A percentile compares a stretch with the other conserved stretches of the same genome.
Evolutionary conservation across 2,888 invertebrate genomes (phyloP).

Genomic region (Nasonovia ribisnigri): DNA sequence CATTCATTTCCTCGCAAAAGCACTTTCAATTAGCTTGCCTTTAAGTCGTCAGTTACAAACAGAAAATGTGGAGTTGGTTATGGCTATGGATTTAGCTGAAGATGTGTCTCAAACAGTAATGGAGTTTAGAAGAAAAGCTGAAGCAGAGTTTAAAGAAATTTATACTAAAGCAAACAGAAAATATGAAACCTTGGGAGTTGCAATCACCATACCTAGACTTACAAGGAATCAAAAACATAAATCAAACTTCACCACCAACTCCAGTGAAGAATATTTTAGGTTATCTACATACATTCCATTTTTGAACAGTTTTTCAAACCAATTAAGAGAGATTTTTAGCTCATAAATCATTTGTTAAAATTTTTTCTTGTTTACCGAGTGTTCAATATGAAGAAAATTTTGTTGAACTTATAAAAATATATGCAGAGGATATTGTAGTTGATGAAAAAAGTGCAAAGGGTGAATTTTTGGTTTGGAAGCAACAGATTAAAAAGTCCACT

Average conservation of each 20-base stretch:
- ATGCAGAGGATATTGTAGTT: too few species aligned
- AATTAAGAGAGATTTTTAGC: too few species aligned
- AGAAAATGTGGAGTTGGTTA: conserved; percentile 24
- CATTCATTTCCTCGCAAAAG: neutral
- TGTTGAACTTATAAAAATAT: too few species aligned
- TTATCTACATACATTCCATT: too few species aligned
- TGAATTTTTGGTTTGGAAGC: too few species aligned
- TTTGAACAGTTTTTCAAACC: too few species aligned
- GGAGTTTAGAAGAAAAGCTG: conserved; percentile 16
- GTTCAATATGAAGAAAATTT: too few species aligned
- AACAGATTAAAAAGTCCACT: too few species aligned
- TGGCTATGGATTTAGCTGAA: neutral
- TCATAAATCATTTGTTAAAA: too few species aligned
- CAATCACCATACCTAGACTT: too few species aligned
- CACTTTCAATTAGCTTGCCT: conserved; percentile 5
- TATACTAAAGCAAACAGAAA: conserved; percentile 15
- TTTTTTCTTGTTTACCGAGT: too few species aligned
- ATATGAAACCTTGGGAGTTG: neutral
- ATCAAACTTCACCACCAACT: neutral
- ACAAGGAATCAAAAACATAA: neutral
- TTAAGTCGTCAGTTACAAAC: conserved; percentile 32
- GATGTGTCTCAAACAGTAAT: neutral
- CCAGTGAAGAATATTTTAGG: neutral
- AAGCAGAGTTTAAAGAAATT: conserved; percentile 23
- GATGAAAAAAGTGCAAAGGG: too few species aligned